Conservation (phyloP, 2,797 vertebrate species). For the Xyrichtys novacula region DNA sequence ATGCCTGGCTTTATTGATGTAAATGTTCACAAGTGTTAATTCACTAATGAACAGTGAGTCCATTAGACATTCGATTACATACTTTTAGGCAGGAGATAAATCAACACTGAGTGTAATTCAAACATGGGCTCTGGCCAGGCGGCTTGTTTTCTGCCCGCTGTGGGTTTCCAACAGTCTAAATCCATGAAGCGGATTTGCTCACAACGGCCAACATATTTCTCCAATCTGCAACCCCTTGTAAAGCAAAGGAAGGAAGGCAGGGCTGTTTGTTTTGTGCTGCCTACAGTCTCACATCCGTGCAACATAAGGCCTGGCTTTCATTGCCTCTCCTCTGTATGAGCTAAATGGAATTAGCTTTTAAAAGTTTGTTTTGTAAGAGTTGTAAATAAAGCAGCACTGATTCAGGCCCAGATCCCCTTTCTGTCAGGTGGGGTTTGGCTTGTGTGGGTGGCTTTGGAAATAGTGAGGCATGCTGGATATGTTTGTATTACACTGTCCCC, state of each 20-base stretch:
- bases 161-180: constrained; percentile 80
- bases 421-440: constrained; percentile 67
- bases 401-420: constrained; percentile 74
- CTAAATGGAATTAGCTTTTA: constrained; percentile 72
- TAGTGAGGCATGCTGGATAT: constrained; percentile 77
- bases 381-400: constrained; percentile 78
- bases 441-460: constrained; percentile 82
- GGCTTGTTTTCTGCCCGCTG: constrained; percentile 80
- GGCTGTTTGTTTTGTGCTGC: constrained; percentile 78
- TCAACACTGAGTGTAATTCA: constrained; percentile 77
- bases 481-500: constrained; percentile 79
- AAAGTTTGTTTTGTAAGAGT: constrained; percentile 78
- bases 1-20: constrained; percentile 60
- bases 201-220: constrained; percentile 78
- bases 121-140: constrained; percentile 71
- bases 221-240: constrained; percentile 80
- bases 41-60: constrained; percentile 82
- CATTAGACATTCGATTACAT: constrained; percentile 80
- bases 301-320: constrained; percentile 79
- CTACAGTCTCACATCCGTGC: constrained; percentile 60
- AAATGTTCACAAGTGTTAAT: constrained; percentile 77
- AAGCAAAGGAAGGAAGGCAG: constrained; percentile 78
- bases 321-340: constrained; percentile 66
- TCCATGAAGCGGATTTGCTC: constrained; percentile 77
- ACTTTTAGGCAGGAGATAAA: constrained; percentile 78